Evolutionary conservation across 2,113 vertebrate species (phyloP), one percentile per base, ranked within the genome.

Genomic region (Gracilinanus agilis): DNA sequence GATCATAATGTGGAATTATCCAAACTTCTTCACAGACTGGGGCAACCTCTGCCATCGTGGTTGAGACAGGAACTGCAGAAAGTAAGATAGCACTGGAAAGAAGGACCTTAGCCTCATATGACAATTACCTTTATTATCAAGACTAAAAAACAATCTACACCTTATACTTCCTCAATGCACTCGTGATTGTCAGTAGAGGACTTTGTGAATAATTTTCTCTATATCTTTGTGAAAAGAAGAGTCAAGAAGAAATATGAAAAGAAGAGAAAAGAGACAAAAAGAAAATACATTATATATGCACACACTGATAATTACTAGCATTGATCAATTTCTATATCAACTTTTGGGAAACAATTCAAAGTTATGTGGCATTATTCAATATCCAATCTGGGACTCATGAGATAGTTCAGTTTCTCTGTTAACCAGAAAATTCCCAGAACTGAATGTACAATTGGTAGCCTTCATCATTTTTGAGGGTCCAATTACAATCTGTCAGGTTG

Each of bases 1-100:
- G 99, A 99, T 96, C 99, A 99, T 98, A 99, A 99, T 56, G 99
- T 99, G 98, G 99, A 99, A 97, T 97, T 99, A 95, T 99, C 99
- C 95, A 99, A 99, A 98, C 98, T 99, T 97, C 98, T 99, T 93
- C 99, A 99, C 96, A 99, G 99, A 93, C 99, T 99, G 96, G 99
- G 99, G 88, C 99, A 99, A 97, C 99, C 99, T 3, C 99, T 99
- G 95, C 99, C 99, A 3, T 99, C 99, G 0, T 99, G 99, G 99
- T 98, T 99, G 92, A 98, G 99, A 97, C 99, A 99, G 98, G 99
- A 99, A 97, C 98, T 99, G 40, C 99, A 99, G 98, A 99, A 99
- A 98, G 99, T 99, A 98, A 99, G 99, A 98, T 98, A 98, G 98
- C 99, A 90, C 40, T 6, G 93, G 89, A 88, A 94, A 90, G 67